Base-by-base conservation (phyloP, 2,113 vertebrate species). In the Marmota flaviventris region DNA sequence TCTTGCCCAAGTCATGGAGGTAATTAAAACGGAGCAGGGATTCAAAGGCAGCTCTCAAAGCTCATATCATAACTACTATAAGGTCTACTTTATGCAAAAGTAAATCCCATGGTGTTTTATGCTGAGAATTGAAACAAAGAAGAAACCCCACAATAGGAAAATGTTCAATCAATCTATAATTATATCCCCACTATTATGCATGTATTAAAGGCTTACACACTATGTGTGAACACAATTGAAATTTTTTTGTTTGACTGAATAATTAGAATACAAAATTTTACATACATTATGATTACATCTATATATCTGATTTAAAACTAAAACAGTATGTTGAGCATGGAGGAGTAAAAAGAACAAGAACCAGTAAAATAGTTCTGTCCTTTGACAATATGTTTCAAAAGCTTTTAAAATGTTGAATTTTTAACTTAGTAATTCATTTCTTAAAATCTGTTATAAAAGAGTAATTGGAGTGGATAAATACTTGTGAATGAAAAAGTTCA, bases 11-110 rank as follows among this genome's bases (percentile, higher is more conserved):
- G 45, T 85, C 75, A 86, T 91, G 14, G 37, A 77, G 78, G 53
- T 93, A 96, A 91, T 79, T 89, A 96, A n/a, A 89, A 95, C 7
- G 69, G 24, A 89, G 25, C 37, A 83, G 45, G 32, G 37, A 94
- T 94, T 88, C 39, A 96, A 85, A 91, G 67, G 32, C 48, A 85
- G 14, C 29, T 94, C 94, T 89, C 45, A 85, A 91, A 89, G n/a
- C 11, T 89, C 56, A 89, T 29, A 85, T 94, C 9, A 73, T 85
- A 82, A 91, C 72, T 94, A 56, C 34, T 72, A 72, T 56, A 89
- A 78, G 8, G n/a, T 53, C 63, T 91, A 8, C 20, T 86, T 78
- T 94, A 85, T 56, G 67, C 6, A 78, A n/a, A 73, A 77, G 85
- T 0, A 45, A 61, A 39, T 81, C 5, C 48, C 3, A 92, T 42